Conservation (phyloP, 2,888 invertebrate species). For the Oscheius onirici region DNA sequence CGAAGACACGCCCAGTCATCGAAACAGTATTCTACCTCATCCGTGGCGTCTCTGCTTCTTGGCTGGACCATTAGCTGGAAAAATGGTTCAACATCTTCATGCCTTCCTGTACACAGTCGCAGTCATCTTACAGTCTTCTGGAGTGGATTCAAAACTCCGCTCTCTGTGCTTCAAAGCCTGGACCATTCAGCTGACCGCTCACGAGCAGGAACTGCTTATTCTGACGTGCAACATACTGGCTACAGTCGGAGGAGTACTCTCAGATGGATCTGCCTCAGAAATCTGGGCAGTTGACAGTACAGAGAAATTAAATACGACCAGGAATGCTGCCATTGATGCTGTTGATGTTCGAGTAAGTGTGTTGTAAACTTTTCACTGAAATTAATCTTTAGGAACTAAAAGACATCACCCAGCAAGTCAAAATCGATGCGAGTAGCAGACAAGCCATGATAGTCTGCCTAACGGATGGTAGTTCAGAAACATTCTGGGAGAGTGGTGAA, state of each 20-base stretch:
- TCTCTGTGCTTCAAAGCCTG: constrained; percentile 70
- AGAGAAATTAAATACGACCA: constrained; percentile 1
- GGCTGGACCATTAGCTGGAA: constrained; percentile 48
- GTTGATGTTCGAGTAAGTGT: constrained; percentile 35
- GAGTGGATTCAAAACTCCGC: constrained; percentile 55
- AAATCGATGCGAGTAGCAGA: constrained; percentile 89
- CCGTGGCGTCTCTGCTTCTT: constrained; percentile 68
- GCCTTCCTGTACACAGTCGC: constrained; percentile 64
- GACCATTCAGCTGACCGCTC: constrained; percentile 69
- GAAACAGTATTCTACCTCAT: constrained; percentile 60
- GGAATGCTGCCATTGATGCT: constrained; percentile 28
- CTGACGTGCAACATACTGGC: constrained; percentile 68
- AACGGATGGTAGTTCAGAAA: constrained; percentile 92
- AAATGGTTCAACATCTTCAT: constrained; percentile 68
- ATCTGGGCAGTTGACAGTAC: constrained; percentile 26
- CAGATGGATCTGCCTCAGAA: constrained; percentile 55
- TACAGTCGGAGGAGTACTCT: constrained; percentile 66
- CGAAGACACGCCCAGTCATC: constrained; percentile 39
- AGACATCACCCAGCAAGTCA: constrained; percentile 82
- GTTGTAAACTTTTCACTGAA: neutral
- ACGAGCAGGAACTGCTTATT: constrained; percentile 69
- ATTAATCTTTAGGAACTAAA: constrained; percentile 61
- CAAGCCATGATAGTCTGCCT: constrained; percentile 92
- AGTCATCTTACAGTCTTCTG: constrained; percentile 64
- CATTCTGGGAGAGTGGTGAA: constrained; percentile 98